phyloP scores from a whole-genome alignment of 2,797 vertebrate species.

The Bovichtus variegatus region DNA sequence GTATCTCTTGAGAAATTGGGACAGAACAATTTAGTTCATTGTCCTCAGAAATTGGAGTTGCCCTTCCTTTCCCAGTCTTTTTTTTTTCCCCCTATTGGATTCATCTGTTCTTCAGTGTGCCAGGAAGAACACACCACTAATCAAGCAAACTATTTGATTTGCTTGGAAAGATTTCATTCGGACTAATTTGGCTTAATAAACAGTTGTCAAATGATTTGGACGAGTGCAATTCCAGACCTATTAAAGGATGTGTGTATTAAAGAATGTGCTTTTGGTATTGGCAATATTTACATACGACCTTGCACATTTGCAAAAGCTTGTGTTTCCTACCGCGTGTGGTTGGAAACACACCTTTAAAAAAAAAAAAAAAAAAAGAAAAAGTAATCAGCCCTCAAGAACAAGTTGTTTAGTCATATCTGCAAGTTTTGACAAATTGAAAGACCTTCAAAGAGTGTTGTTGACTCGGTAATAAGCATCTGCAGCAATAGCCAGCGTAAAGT shows the following conservation, averaged over 20 bases:
- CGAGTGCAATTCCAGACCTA: constrained; percentile 50
- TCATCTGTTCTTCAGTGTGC: constrained; percentile 57
- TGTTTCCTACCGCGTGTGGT: constrained; percentile 45
- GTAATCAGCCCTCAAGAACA: constrained; percentile 58
- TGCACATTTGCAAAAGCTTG: constrained; percentile 40
- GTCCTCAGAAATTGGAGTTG: constrained; percentile 78
- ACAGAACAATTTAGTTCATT: constrained; percentile 79
- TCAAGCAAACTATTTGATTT: constrained; percentile 76
- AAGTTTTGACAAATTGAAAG: constrained; percentile 61
- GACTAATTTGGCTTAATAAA: constrained; percentile 74
- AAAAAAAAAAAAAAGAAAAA: constrained; percentile 53
- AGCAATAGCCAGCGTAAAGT: constrained; percentile 74
- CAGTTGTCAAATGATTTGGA: constrained; percentile 61
- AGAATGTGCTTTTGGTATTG: constrained; percentile 43
- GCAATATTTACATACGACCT: constrained; percentile 59
- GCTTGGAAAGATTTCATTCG: constrained; percentile 67
- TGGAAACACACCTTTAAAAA: constrained; percentile 40
- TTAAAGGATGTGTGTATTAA: constrained; percentile 43
- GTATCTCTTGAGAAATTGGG: constrained; percentile 84
- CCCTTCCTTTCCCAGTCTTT: constrained; percentile 65
- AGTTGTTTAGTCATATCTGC: constrained; percentile 57
- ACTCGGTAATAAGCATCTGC: constrained; percentile 78
- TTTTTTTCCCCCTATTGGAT: constrained; percentile 58
- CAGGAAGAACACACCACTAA: constrained; percentile 69
- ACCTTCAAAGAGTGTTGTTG: constrained; percentile 72